Base-by-base conservation (phyloP, 2,888 invertebrate species). In the Flexamia atlantica region DNA sequence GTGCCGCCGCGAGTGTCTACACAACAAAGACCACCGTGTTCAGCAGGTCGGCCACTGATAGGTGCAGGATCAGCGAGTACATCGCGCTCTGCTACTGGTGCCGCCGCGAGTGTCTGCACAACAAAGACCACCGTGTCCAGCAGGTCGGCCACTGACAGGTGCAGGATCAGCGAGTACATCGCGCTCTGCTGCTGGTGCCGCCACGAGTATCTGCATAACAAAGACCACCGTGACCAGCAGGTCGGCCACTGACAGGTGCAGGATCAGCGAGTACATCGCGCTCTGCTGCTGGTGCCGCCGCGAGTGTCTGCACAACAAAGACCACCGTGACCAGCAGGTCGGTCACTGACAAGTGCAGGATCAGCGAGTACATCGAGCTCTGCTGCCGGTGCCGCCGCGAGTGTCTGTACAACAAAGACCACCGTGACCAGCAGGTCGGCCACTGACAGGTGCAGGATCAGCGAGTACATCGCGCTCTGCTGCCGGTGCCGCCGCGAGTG, bases 161-260 rank as follows among this genome's bases (percentile, higher is more conserved):
- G 96, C 82, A 95, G 93, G 88, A 97, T 95, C 68, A 97, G 90
- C 72, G 94, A 94, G 88, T 96, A 96, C 86, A 95, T 94, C 46
- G 88, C 87, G 32, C 88, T 84, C 57, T 86, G 86, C 40, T 85
- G 83, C 14, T 86, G 83, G 17, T 86, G 83, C 10, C 87, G 50
- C 20, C 85, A 81, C 85, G 50, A 87, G 84, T 82, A 36, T 79
- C 50, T 40, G 12, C 40, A 40, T n/a, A n/a, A 40, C 40, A 40
- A 40, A 40, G 7, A 40, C 5, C 40, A 40, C 40, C 7, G 40
- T 40, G 40, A 40, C 40, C 40, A 40, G 40, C 40, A 40, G 40
- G 40, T 97, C 97, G 0, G 97, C 96, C 79, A 96, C 92, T 14
- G 96, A 95, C n/a, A 97, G 91, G 89, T 97, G 96, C 82, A 95